These are phyloP conservation scores for Ditula angustiorana DNA, from an alignment of 2,888 invertebrate genomes.

Conservation along the genomic window DNA sequence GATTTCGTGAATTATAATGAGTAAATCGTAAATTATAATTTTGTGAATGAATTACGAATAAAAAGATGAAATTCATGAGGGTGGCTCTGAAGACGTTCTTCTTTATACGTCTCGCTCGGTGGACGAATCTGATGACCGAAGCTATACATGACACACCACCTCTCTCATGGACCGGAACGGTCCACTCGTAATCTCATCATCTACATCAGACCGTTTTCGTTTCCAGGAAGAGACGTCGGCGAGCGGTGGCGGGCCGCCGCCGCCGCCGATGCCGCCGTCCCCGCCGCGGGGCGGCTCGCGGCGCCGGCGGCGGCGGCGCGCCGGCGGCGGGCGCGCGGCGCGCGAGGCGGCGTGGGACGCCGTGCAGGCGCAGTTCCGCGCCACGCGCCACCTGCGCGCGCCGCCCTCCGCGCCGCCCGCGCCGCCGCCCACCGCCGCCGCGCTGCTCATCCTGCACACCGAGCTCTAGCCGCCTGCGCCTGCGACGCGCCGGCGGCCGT, in stretches of 20 bases:
- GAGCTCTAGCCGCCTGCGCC: constrained; percentile 54
- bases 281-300: constrained; percentile 29
- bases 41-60: too few species aligned
- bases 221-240: constrained; percentile 29
- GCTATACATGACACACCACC: too few species aligned
- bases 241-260: constrained; percentile 32
- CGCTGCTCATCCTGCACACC: constrained; percentile 70
- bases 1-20: too few species aligned
- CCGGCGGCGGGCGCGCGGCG: constrained; percentile 37
- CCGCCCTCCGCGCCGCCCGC: constrained; percentile 47
- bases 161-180: too few species aligned
- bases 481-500: neutral
- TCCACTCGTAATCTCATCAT: too few species aligned
- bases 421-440: constrained; percentile 55
- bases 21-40: too few species aligned
- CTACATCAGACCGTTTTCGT: neutral
- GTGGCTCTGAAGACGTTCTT: too few species aligned
- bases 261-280: constrained; percentile 39
- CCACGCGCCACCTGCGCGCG: constrained; percentile 45
- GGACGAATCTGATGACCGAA: too few species aligned
- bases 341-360: constrained; percentile 69
- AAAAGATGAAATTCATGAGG: too few species aligned
- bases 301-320: constrained; percentile 35
- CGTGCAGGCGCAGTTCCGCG: constrained; percentile 71
- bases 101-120: too few species aligned